Evolutionary conservation across 2,888 invertebrate genomes (phyloP), one percentile per base, ranked within the genome.

Genomic region (Anarsia innoxiella): DNA sequence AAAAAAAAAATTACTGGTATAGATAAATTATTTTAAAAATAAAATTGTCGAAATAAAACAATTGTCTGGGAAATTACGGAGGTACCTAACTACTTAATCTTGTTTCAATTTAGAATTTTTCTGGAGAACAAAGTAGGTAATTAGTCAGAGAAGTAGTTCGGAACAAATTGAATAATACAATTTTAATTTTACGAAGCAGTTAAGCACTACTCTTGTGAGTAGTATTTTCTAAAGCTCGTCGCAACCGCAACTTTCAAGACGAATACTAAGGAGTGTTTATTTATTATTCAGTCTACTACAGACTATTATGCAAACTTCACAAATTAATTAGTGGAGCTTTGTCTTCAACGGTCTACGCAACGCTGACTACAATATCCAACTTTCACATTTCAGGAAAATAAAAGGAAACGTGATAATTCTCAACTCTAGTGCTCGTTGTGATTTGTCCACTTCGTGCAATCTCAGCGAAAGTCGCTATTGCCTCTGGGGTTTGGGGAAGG

Each of bases 221-320:
- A 19, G 19, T 8, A 8, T 19, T 19, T 19, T 19, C 19, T 19
- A 19, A 8, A 19, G 19, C 4, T 19, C 8, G 8, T 8, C 19
- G 19, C 3, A 8, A 19, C 4, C 3, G 19, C 8, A n/a, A 8
- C 19, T 19, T 19, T 19, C 3, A 19, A 5, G 8, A 8, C 19
- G 8, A 19, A 8, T 19, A 19, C 19, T 19, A 19, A 19, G 8
- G 19, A 19, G 19, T 19, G 19, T 3, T 5, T 5, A n/a, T 11
- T 19, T 23, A 23, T 31, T 31, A 31, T 31, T 31, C 31, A 31
- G 23, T 31, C 23, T 16, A 31, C 31, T 19, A 15, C 11, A 11
- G 30, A 30, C 30, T 30, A 30, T 30, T 30, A 31, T 31, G 9
- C 23, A 15, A 31, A 23, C 31, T 23, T 25, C n/a, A 25, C n/a